Percentiles rank a stretch among this genome's conserved stretches.
phyloP scores from a whole-genome alignment of 2,113 vertebrate genomes.

The Pavo muticus region DNA sequence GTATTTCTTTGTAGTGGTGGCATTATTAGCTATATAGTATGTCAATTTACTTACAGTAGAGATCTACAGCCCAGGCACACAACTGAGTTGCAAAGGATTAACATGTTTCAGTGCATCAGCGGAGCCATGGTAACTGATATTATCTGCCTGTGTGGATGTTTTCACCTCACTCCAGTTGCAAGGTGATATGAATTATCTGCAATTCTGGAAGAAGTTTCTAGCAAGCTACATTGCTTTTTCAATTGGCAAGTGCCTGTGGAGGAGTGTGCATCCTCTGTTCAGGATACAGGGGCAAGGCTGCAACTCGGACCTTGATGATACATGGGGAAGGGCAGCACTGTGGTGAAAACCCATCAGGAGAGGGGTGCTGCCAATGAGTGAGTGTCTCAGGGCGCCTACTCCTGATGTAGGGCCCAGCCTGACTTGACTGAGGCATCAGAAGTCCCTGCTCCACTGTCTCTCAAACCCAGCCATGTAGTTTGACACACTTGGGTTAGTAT shows the following conservation, averaged over 20 bases:
- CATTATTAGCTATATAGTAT: conserved; percentile 26
- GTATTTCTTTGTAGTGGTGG: conserved; percentile 5
- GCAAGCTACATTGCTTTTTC: neutral
- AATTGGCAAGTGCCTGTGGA: neutral
- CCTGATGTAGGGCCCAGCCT: neutral
- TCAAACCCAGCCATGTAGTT: fast-evolving
- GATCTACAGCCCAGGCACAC: conserved; percentile 1
- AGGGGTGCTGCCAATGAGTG: fast-evolving
- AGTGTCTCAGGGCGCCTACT: fast-evolving
- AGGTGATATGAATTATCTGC: neutral
- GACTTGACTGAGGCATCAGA: fast-evolving
- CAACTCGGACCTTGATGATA: fast-evolving
- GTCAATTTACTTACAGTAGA: conserved; percentile 33
- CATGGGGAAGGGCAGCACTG: neutral
- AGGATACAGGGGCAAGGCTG: fast-evolving
- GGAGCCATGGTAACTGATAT: conserved; percentile 26
- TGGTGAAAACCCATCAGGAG: neutral
- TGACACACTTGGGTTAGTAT: fast-evolving
- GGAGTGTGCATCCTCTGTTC: neutral
- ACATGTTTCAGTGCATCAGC: neutral
- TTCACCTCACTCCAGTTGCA: neutral
- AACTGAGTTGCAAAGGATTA: conserved; percentile 7
- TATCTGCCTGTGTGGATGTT: conserved; percentile 25
- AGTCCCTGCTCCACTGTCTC: fast-evolving
- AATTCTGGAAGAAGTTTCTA: neutral